Evolutionary conservation across 2,113 vertebrate species (phyloP).

Genomic region (Phaetusa simplex): DNA sequence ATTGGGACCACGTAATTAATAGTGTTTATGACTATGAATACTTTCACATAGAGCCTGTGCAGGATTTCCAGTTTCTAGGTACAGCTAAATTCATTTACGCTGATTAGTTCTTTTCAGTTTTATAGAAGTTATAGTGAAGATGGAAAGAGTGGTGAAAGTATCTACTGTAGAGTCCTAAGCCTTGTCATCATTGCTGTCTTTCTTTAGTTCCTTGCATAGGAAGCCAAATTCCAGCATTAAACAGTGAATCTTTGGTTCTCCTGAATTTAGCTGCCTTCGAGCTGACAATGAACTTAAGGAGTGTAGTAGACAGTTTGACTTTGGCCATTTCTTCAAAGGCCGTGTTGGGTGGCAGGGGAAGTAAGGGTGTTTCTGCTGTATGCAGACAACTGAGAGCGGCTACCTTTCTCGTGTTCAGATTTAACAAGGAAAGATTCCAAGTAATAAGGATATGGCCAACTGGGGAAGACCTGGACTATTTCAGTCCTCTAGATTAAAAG

Average conservation of each 20-base stretch:
- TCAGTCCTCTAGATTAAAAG: background rate
- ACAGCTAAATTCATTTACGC: background rate
- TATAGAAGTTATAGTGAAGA: background rate
- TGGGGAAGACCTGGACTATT: background rate
- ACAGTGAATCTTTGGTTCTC: background rate
- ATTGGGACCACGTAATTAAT: background rate
- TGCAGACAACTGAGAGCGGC: background rate
- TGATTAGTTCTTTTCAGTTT: background rate
- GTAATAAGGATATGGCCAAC: background rate
- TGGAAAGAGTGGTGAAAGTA: background rate
- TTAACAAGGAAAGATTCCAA: background rate
- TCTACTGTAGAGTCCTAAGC: background rate
- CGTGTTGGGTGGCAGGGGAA: background rate
- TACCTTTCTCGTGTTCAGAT: background rate
- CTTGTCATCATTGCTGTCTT: background rate
- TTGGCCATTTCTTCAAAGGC: background rate
- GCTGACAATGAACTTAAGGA: background rate
- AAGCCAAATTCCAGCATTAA: background rate
- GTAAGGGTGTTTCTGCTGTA: background rate
- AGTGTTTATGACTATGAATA: background rate
- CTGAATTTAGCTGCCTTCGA: background rate
- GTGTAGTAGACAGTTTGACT: background rate
- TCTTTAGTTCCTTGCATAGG: background rate
- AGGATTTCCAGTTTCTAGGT: background rate
- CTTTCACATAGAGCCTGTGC: background rate